These are phyloP conservation scores for Aelia acuminata DNA, from an alignment of 2,888 invertebrate genomes.

Conservation along the genomic window DNA sequence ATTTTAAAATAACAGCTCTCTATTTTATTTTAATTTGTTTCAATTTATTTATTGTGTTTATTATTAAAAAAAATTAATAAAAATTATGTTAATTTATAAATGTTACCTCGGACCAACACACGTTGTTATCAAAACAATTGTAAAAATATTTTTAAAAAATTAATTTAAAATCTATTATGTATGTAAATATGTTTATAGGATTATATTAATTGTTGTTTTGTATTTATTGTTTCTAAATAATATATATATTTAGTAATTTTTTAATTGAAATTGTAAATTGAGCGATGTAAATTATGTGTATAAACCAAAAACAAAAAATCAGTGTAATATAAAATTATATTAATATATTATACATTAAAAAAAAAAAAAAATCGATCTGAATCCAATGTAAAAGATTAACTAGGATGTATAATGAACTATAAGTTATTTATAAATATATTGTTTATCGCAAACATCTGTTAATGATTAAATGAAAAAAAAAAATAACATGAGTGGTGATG, in stretches of 20 bases:
- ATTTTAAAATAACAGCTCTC: not conserved
- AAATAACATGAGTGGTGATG: conserved; percentile 18
- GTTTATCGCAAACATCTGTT: not conserved
- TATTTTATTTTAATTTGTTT: not conserved
- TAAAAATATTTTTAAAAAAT: conserved; percentile 24
- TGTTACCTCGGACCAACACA: conserved; percentile 53
- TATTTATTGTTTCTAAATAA: conserved; percentile 54
- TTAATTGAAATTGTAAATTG: conserved; percentile 12
- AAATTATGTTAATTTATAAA: not conserved
- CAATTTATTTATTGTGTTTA: not conserved
- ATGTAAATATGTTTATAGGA: conserved; percentile 55
- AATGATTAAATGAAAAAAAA: not conserved
- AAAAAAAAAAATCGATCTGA: not conserved
- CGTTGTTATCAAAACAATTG: conserved; percentile 30
- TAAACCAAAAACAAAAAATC: not conserved
- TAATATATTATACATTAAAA: conserved; percentile 16
- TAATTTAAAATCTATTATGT: conserved; percentile 19
- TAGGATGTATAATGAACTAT: conserved; percentile 39
- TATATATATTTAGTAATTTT: conserved; percentile 38
- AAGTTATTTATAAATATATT: conserved; percentile 51
- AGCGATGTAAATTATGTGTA: conserved; percentile 53
- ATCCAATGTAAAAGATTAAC: conserved; percentile 27
- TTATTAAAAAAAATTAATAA: not conserved
- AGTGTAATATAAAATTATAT: conserved; percentile 28
- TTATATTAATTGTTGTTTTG: conserved; percentile 48